Evolutionary conservation across 2,113 vertebrate species (phyloP), one percentile per base, ranked within the genome.

Genomic region (Xenotilapia longispinis): DNA sequence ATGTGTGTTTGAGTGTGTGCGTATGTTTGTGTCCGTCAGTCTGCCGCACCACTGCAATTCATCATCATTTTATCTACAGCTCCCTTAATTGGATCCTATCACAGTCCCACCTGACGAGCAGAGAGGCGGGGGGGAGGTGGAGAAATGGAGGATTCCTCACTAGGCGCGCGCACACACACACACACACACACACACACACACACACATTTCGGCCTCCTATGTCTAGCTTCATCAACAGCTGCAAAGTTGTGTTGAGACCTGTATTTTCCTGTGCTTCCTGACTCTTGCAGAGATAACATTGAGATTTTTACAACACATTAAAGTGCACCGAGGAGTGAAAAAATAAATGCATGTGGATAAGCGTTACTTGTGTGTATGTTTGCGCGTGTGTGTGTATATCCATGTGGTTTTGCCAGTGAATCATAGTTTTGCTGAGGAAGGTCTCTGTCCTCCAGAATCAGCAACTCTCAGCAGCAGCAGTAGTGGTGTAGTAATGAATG

Each of bases 11-110:
- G 42, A 31, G 23, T 80, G 87, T 81, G 47, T 63, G 49, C 12
- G 40, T 86, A 53, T 87, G 79, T 87, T 42, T 88, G 85, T 86
- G 88, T 86, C 47, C 13, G 88, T 97, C 97, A 96, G 94, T 90
- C 93, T 93, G 90, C 93, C 79, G 90, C 94, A 89, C 93, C 88
- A 87, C 89, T 91, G 97, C 96, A 97, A 97, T 97, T 97, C 97
- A 97, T 97, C 97, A 97, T 96, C 96, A 97, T 97, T 97, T 97
- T 97, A 97, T 97, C 97, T 97, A 95, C 96, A 90, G 96, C 96
- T 96, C 96, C 97, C 97, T 97, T 98, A 97, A 96, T 97, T 97
- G 97, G 97, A 97, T 92, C 95, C 97, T 96, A 97, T 97, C 97
- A 97, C 96, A 96, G 95, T 96, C 96, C 96, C 95, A 96, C 91